These are phyloP conservation scores for Neosilurus mollespiculum DNA, from an alignment of 2,797 vertebrate genomes.

Conservation along the genomic window DNA sequence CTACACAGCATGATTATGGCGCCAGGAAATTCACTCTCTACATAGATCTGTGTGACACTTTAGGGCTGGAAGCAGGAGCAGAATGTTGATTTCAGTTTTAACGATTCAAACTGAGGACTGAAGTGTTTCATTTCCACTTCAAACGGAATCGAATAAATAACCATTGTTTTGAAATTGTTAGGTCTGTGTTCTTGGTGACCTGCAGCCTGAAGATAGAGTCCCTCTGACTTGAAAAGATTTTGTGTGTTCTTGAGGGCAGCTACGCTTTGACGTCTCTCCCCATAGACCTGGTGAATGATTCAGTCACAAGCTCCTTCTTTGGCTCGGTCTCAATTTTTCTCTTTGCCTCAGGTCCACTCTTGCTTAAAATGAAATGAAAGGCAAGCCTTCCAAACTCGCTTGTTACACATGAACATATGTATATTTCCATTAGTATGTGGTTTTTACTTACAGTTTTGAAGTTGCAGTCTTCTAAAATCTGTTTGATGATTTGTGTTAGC, in stretches of 20 bases:
- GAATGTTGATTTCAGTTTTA: background rate
- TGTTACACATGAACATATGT: too few relatives aligned
- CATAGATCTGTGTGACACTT: background rate
- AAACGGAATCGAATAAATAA: background rate
- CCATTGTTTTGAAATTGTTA: background rate
- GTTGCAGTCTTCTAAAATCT: too few relatives aligned
- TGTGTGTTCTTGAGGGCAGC: background rate
- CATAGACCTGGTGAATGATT: conserved; percentile 7
- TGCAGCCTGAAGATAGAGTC: background rate
- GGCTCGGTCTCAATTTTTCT: background rate
- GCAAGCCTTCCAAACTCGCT: too few relatives aligned
- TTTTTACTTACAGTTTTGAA: too few relatives aligned
- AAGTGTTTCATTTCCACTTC: background rate
- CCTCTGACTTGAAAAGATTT: background rate
- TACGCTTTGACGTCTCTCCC: conserved; percentile 32
- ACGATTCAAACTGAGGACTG: background rate
- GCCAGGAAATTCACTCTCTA: background rate
- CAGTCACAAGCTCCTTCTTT: conserved; percentile 22
- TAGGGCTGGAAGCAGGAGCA: background rate
- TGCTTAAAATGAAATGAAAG: too few relatives aligned
- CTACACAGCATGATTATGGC: background rate
- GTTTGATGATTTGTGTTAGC: too few relatives aligned
- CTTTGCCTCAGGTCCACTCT: conserved; percentile 31
- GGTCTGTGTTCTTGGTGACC: background rate
- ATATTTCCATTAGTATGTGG: too few relatives aligned